Percentiles rank a stretch among this genome's conserved stretches.
phyloP scores from a whole-genome alignment of 2,797 vertebrate species.

The Merluccius polli region DNA sequence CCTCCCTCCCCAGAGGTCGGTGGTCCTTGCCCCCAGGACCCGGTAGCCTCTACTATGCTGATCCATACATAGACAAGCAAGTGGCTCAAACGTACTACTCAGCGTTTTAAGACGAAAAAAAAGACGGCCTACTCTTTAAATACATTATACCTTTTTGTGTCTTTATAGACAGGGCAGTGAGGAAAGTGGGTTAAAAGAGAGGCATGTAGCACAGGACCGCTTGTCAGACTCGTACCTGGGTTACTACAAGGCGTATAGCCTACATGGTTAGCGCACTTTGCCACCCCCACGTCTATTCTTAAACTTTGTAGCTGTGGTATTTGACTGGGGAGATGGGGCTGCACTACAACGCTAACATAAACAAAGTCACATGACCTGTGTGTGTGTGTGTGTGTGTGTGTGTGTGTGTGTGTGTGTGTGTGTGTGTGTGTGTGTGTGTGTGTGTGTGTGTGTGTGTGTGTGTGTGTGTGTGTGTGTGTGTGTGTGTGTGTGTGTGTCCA shows the following conservation, averaged over 20 bases:
- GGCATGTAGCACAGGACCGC: no score
- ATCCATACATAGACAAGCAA: background rate
- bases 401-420: slow-evolving; percentile 10
- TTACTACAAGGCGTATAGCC: no score
- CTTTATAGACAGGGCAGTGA: background rate
- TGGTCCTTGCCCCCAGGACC: no score
- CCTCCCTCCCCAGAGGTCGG: no score
- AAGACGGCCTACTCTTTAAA: background rate
- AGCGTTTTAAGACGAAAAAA: background rate
- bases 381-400: slow-evolving; percentile 12
- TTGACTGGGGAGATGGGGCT: background rate
- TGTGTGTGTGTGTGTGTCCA: slow-evolving; percentile 11
- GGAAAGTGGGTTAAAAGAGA: background rate
- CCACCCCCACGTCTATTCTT: no score
- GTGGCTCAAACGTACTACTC: no score
- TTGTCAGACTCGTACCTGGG: no score
- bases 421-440: slow-evolving; percentile 11
- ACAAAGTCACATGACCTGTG: background rate
- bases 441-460: slow-evolving; percentile 11
- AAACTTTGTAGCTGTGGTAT: background rate
- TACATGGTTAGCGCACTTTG: no score
- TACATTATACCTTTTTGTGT: no score
- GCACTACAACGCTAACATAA: background rate
- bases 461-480: slow-evolving; percentile 6
- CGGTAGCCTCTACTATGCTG: background rate